Conservation (phyloP, 1,140 invertebrate species). For the Zaprionus nigranus region DNA sequence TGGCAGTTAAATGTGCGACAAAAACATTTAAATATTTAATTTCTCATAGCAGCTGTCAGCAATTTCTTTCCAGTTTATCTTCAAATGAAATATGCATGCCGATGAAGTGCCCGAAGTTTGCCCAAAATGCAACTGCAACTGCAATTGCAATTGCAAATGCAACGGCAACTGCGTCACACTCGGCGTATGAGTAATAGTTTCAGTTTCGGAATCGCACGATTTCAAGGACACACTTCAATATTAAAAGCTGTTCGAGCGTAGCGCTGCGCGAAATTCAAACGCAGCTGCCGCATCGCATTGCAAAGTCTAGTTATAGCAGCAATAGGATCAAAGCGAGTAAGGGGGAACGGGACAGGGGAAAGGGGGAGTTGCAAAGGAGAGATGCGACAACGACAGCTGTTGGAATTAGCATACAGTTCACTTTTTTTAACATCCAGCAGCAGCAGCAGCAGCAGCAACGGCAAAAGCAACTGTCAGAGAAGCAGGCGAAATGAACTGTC, state of each 20-base stretch:
- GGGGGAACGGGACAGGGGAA: neutral
- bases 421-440: conserved; percentile 21
- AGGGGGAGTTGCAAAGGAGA: conserved; percentile 40
- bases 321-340: neutral
- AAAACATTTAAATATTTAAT: conserved; percentile 75
- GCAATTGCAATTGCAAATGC: conserved; percentile 45
- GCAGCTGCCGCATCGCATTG: conserved; percentile 72
- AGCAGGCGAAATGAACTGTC: conserved; percentile 61
- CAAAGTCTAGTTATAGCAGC: conserved; percentile 27
- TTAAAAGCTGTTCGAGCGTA: conserved; percentile 77
- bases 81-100: conserved; percentile 70
- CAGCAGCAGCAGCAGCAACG: conserved; percentile 3
- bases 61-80: conserved; percentile 68
- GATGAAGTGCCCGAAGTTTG: conserved; percentile 25
- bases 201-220: conserved; percentile 53
- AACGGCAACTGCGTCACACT: conserved; percentile 57
- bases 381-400: conserved; percentile 59
- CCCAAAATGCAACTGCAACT: neutral
- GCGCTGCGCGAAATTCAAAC: conserved; percentile 79
- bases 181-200: conserved; percentile 75
- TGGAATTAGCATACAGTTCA: conserved; percentile 69
- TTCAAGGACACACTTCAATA: conserved; percentile 75
- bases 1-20: conserved; percentile 43
- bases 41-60: conserved; percentile 68
- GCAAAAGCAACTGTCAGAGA: conserved; percentile 27